Percentiles rank a stretch among this genome's conserved stretches.
phyloP scores from a whole-genome alignment of 2,113 vertebrate genomes.

The Otocyon megalotis region DNA sequence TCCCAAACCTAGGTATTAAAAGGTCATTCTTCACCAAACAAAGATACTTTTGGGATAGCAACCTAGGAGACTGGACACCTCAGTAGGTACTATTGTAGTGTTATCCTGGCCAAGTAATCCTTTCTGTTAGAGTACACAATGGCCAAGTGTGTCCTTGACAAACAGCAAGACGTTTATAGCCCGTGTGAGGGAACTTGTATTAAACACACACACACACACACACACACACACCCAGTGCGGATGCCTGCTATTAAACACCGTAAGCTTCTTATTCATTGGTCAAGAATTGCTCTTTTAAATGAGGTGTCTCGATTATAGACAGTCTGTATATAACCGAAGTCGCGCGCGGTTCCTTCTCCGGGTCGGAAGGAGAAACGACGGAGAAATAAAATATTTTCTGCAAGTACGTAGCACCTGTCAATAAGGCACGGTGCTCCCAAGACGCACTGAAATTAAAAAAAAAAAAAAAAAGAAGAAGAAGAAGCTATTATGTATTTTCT shows the following conservation, averaged over 20 bases:
- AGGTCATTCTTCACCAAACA: constrained; percentile 62
- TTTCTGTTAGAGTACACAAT: constrained; percentile 36
- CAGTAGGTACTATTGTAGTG: constrained; percentile 33
- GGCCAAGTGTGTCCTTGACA: constrained; percentile 61
- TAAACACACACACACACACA: background rate
- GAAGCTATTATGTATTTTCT: background rate
- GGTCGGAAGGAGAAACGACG: background rate
- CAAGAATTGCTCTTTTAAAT: background rate
- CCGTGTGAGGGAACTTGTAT: background rate
- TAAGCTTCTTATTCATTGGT: background rate
- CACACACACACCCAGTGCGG: background rate
- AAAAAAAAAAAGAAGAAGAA: too few species aligned
- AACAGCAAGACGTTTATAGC: background rate
- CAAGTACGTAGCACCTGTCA: constrained; percentile 5
- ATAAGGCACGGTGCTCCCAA: background rate
- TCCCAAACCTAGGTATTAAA: constrained; percentile 44
- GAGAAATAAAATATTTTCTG: background rate
- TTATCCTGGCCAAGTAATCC: background rate
- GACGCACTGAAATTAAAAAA: background rate
- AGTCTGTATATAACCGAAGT: background rate
- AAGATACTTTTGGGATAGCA: constrained; percentile 60
- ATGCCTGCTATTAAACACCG: background rate
- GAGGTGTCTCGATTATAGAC: background rate
- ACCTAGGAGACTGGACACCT: constrained; percentile 20
- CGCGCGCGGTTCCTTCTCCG: background rate